These are phyloP conservation scores for Pimpla rufipes DNA, from an alignment of 2,888 invertebrate species.

Conservation along the genomic window DNA sequence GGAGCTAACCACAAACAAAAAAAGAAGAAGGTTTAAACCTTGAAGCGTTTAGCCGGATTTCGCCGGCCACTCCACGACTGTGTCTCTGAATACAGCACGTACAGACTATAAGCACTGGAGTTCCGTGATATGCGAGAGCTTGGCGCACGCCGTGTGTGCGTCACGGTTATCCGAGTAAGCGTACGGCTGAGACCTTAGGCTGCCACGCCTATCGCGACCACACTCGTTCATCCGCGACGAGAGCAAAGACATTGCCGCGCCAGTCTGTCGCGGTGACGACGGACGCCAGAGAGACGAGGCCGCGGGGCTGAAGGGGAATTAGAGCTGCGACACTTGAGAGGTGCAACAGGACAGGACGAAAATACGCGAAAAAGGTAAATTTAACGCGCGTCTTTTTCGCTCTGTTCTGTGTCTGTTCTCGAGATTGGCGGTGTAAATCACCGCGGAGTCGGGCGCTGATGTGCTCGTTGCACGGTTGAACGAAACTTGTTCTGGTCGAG, in stretches of 20 bases:
- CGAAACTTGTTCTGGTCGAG: constrained; percentile 43
- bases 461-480: constrained; percentile 26
- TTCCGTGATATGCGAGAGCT: constrained; percentile 11
- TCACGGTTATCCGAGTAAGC: constrained; percentile 77
- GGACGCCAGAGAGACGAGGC: constrained; percentile 32
- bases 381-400: constrained; percentile 47
- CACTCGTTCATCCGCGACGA: constrained; percentile 82
- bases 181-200: constrained; percentile 36
- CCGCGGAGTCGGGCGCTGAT: constrained; percentile 12
- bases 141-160: constrained; percentile 53
- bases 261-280: constrained; percentile 27
- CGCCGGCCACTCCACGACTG: too few relatives aligned
- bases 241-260: constrained; percentile 76
- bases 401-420: constrained; percentile 40
- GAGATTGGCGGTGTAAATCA: constrained; percentile 41
- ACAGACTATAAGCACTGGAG: too few relatives aligned
- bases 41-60: background rate
- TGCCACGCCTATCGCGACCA: constrained; percentile 83
- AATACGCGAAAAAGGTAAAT: constrained; percentile 64
- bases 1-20: too few relatives aligned
- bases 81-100: too few relatives aligned
- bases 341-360: constrained; percentile 58
- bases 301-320: constrained; percentile 56
- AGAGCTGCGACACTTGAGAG: constrained; percentile 52
- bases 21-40: too few relatives aligned